phyloP scores from a whole-genome alignment of 1,140 invertebrate genomes.

The Colletes gigas region DNA sequence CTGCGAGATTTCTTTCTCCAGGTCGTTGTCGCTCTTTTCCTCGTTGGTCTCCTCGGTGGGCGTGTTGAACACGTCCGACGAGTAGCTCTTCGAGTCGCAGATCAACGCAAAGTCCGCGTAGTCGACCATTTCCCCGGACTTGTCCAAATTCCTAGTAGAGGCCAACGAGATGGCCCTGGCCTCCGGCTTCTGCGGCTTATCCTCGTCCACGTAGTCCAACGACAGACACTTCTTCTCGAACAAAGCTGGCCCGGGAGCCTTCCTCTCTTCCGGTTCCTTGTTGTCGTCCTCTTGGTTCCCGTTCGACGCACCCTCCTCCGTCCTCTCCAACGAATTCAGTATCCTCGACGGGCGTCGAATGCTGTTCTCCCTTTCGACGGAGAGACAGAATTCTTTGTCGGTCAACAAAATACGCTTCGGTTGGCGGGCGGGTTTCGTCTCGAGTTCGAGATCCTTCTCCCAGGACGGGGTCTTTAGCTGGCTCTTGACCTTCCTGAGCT shows the following conservation, averaged over 20 bases:
- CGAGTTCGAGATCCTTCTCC: conserved; percentile 68
- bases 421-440: conserved; percentile 62
- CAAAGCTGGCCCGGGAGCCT: conserved; percentile 62
- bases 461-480: conserved; percentile 74
- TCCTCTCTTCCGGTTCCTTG: background rate
- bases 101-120: conserved; percentile 64
- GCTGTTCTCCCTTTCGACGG: conserved; percentile 77
- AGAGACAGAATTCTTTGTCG: conserved; percentile 78
- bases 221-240: conserved; percentile 77
- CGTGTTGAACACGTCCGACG: conserved; percentile 73
- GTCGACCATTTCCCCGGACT: conserved; percentile 60
- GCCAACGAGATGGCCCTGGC: conserved; percentile 71
- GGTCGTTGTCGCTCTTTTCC: background rate
- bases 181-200: conserved; percentile 70
- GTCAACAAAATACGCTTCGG: conserved; percentile 77
- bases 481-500: conserved; percentile 77
- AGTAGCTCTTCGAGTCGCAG: conserved; percentile 72
- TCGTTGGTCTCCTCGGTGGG: conserved; percentile 60
- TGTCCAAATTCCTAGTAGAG: conserved; percentile 66
- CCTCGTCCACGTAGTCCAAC: conserved; percentile 77
- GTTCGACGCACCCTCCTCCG: conserved; percentile 20
- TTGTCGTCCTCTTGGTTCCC: conserved; percentile 5
- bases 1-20: conserved; percentile 21
- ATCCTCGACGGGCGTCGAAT: conserved; percentile 60
- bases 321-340: conserved; percentile 40